These are phyloP conservation scores for Melanerpes aurifrons DNA, from an alignment of 2,113 vertebrate species.

Conservation along the genomic window DNA sequence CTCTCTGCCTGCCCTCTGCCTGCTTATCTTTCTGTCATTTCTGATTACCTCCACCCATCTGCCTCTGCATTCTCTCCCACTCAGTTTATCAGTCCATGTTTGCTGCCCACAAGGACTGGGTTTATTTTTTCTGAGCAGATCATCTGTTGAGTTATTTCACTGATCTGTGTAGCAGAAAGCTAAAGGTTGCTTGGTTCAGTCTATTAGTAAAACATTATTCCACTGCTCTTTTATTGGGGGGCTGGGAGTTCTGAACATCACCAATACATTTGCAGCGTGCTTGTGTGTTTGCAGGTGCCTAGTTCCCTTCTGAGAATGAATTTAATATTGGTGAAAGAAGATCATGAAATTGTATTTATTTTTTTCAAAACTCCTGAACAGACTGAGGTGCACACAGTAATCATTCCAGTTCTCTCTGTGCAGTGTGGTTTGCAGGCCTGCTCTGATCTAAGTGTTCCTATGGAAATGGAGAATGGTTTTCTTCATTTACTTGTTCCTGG, in stretches of 20 bases:
- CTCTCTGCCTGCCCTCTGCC: conserved; percentile 33
- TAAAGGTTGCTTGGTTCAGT: neutral
- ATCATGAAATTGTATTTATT: neutral
- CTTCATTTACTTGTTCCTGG: neutral
- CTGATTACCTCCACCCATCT: conserved; percentile 65
- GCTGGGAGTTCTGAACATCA: neutral
- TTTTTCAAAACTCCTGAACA: neutral
- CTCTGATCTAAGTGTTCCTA: neutral
- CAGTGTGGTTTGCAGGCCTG: neutral
- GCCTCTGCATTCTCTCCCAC: conserved; percentile 23
- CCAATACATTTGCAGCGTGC: neutral
- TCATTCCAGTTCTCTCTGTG: neutral
- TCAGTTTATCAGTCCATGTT: conserved; percentile 12
- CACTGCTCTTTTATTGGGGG: neutral
- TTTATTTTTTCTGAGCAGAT: conserved; percentile 64
- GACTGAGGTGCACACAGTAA: neutral
- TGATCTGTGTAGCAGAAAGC: neutral
- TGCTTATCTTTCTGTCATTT: conserved; percentile 61
- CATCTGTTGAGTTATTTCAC: neutral
- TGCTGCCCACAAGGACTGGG: conserved; percentile 49
- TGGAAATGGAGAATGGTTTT: neutral
- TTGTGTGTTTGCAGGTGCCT: neutral
- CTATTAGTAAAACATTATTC: neutral
- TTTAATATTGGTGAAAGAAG: neutral
- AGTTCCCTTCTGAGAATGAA: neutral